phyloP scores from a whole-genome alignment of 2,888 invertebrate species.

The Lobophora halterata region DNA sequence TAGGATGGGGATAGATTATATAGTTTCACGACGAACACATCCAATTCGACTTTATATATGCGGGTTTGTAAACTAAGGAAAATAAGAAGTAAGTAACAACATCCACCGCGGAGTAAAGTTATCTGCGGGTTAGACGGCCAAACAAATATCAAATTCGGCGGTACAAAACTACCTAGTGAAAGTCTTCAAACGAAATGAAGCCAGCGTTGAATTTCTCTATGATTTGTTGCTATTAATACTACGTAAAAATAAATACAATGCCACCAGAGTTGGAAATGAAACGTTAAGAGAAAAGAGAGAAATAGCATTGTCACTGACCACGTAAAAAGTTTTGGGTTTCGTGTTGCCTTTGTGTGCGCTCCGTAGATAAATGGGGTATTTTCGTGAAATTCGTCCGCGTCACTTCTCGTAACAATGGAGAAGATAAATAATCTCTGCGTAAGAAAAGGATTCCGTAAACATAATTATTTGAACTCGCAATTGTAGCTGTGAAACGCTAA shows the following conservation, averaged over 20 bases:
- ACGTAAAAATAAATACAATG: conserved; percentile 56
- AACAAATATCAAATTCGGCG: conserved; percentile 63
- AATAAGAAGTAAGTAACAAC: conserved; percentile 60
- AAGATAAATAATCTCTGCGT: conserved; percentile 78
- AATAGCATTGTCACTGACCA: conserved; percentile 76
- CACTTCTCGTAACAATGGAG: conserved; percentile 74
- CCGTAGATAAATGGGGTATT: conserved; percentile 76
- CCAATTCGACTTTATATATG: conserved; percentile 64
- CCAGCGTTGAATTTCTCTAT: conserved; percentile 39
- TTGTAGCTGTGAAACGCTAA: conserved; percentile 74
- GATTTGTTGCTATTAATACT: conserved; percentile 39
- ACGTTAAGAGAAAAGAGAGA: conserved; percentile 71
- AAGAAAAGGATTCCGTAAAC: conserved; percentile 79
- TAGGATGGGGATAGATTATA: conserved; percentile 40
- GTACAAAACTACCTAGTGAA: conserved; percentile 50
- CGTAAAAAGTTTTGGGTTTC: conserved; percentile 79
- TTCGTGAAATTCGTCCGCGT: conserved; percentile 78
- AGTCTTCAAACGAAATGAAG: conserved; percentile 40
- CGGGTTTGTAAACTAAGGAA: conserved; percentile 71
- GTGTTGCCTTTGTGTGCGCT: conserved; percentile 72
- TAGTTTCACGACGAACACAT: conserved; percentile 49
- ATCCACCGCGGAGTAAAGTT: conserved; percentile 52
- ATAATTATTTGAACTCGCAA: conserved; percentile 79
- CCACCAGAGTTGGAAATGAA: conserved; percentile 64
- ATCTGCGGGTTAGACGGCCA: conserved; percentile 66